phyloP scores from a whole-genome alignment of 2,888 invertebrate genomes.

The Vesta saturnalis region DNA sequence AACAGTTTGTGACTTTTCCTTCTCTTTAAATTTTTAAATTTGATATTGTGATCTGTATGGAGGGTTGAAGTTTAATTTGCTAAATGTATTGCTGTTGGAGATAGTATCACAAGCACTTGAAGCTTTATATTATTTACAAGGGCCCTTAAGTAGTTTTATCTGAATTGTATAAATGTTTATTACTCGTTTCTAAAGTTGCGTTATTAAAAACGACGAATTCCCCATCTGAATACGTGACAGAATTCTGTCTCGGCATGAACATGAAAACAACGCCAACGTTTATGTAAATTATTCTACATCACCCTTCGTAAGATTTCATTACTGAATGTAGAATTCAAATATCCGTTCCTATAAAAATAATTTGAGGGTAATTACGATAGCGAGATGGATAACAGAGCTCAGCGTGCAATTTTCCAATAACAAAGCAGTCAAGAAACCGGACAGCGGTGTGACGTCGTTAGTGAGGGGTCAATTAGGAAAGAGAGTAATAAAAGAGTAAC shows the following conservation, averaged over 20 bases:
- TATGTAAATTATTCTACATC: slow-evolving; percentile 44
- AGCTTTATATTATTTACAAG: slow-evolving; percentile 55
- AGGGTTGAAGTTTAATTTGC: slow-evolving; percentile 28
- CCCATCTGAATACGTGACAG: slow-evolving; percentile 54
- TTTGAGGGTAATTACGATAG: slow-evolving; percentile 38
- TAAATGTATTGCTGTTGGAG: slow-evolving; percentile 47
- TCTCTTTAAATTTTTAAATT: no score
- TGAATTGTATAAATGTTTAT: slow-evolving; percentile 58
- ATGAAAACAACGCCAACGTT: slow-evolving; percentile 45
- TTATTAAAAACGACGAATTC: slow-evolving; percentile 57
- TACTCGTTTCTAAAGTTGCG: slow-evolving; percentile 52
- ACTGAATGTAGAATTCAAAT: slow-evolving; percentile 44
- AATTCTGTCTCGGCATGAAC: slow-evolving; percentile 49
- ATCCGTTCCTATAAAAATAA: slow-evolving; percentile 47
- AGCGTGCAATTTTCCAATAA: slow-evolving; percentile 44
- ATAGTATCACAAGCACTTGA: slow-evolving; percentile 47
- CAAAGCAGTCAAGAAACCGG: slow-evolving; percentile 42
- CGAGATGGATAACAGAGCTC: slow-evolving; percentile 38
- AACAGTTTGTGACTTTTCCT: no score
- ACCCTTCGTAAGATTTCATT: slow-evolving; percentile 42
- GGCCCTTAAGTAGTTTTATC: slow-evolving; percentile 52
- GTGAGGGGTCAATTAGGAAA: slow-evolving; percentile 47
- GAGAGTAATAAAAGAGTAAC: slow-evolving; percentile 51
- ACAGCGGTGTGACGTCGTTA: slow-evolving; percentile 45
- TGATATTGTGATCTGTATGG: neutral